Evolutionary conservation across 2,797 vertebrate genomes (phyloP).

Genomic region (Calcarius lapponicus): DNA sequence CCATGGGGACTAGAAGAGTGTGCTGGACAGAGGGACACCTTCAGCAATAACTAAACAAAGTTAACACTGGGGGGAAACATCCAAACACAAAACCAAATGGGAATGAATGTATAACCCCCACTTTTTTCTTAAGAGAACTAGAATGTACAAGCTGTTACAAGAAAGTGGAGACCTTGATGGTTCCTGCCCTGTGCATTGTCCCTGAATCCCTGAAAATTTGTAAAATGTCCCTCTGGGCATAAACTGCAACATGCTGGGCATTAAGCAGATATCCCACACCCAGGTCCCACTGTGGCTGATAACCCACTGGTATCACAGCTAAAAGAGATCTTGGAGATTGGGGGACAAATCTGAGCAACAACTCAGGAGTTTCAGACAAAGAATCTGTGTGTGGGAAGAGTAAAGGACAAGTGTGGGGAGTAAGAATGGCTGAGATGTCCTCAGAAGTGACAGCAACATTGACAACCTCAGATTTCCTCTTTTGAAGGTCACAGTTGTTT

Average conservation of each 20-base stretch:
- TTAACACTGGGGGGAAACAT: background rate
- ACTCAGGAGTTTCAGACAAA: background rate
- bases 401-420: accelerated
- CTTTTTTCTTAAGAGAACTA: background rate
- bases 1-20: background rate
- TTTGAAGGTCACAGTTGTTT: background rate
- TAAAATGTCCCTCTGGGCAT: background rate
- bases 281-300: background rate
- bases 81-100: background rate
- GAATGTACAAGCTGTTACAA: background rate
- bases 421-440: background rate
- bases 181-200: background rate
- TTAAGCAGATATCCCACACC: background rate
- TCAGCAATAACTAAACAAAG: background rate
- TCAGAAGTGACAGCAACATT: background rate
- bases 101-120: background rate
- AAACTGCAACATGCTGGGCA: background rate
- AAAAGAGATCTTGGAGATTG: background rate
- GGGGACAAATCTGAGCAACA: background rate
- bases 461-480: background rate
- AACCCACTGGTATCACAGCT: background rate
- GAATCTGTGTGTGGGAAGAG: accelerated
- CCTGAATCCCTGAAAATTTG: background rate
- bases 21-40: background rate
- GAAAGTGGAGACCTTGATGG: background rate